Evolutionary conservation across 92 coral and sea anemone species (phyloP), one percentile per base, ranked within the genome.

Genomic region (Plumapathes pennacea): DNA sequence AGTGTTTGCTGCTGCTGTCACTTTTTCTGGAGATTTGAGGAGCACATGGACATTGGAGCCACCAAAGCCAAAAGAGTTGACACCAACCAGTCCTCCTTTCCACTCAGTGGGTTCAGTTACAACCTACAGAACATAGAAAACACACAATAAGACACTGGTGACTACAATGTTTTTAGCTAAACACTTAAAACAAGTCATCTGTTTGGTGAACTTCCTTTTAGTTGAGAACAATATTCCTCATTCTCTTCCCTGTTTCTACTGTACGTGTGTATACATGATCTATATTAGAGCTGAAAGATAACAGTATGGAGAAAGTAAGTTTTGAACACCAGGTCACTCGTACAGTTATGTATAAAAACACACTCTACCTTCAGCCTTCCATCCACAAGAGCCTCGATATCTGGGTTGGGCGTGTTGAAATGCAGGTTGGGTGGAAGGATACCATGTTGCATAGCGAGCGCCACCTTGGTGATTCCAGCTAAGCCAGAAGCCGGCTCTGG

Each of bases 21-120:
- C 25, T 45, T 32, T 31, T 38, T 63, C 70, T 39, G 92, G 88
- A 33, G 92, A 80, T 55, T 60, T 65, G 44, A 85, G 62, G 36
- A 85, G 57, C 3, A 85, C 92, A 45, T 85, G 92, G 22, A 80
- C 92, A 60, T 85, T 85, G 67, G 92, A 85, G 30, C 92, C 92
- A n/a, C 92, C 92, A 80, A 85, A 85, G 9, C 92, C 92, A 54
- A 85, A 85, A 25, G 83, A 80, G 77, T 80, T 85, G 59, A 85
- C 74, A 14, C 87, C 92, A 56, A 85, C 87, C 28, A 85, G 44
- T 10, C 92, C 92, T 18, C 92, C 92, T 22, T 64, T 80, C 92
- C 92, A 85, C 21, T 77, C 80, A 45, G 85, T 72, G 5, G 77
- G 75, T 44, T 85, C 92, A 25, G 80, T 32, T 17, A 85, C 92